Base-by-base conservation (phyloP, 1,140 invertebrate genomes). In the Trypoxylus dichotomus region DNA sequence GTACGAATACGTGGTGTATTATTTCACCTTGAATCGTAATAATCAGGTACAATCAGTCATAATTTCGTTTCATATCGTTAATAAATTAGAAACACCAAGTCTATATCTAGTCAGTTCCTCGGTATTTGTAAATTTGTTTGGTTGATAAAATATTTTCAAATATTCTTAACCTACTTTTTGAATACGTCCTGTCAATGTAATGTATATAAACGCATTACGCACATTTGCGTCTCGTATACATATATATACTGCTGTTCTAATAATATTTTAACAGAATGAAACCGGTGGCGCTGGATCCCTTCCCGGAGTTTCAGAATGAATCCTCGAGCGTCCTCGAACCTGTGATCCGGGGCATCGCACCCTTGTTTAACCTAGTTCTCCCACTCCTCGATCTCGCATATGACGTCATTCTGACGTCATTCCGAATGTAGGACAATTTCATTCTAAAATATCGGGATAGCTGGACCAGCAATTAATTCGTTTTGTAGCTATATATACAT, bases 371-470 rank as follows among this genome's bases (percentile, higher is more conserved):
- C 60, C 60, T 84, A 85, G 78, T 86, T 77, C 85, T 78, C 77
- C 77, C 74, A 78, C 77, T 74, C 79, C 74, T 47, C 78, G 68
- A 72, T 58, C 76, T 75, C 68, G 83, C 78, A 79, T 79, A 80
- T 83, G 83, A 82, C 78, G 80, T 82, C 81, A 78, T 76, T 10
- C 68, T 79, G 85, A 86, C 85, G 85, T 86, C 85, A 86, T 79
- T 75, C 76, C 79, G 80, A 81, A 86, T 84, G 79, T 86, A 81
- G 85, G 84, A 83, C 85, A 85, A 85, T 84, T 86, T 85, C 84
- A 86, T 86, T 85, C 85, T 85, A 82, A 83, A 85, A 86, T 86
- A 85, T 85, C 81, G 81, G 80, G 80, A 79, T 82, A 75, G 77
- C 77, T 73, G 78, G 37, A 72, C 60, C 60, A 15, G 60, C 60